These are phyloP conservation scores for Peribatodes rhomboidaria DNA, from an alignment of 2,888 invertebrate species.

Conservation along the genomic window DNA sequence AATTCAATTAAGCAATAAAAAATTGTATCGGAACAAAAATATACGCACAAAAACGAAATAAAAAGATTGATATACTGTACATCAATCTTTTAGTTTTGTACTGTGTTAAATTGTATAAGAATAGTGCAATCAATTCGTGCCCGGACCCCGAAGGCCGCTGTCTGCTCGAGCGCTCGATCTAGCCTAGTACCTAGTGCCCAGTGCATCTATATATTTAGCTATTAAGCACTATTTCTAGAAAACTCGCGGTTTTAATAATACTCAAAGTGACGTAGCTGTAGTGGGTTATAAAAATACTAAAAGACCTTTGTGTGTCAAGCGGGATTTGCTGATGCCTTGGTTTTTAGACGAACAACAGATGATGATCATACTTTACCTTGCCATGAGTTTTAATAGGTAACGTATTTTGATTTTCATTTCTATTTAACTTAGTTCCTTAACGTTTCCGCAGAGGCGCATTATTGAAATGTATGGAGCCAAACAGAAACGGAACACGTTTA, in stretches of 20 bases:
- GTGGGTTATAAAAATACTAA: conserved; percentile 6
- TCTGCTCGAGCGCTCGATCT: conserved; percentile 12
- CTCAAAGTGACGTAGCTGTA: conserved; percentile 5
- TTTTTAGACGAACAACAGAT: conserved; percentile 7
- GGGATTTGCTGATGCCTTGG: not conserved
- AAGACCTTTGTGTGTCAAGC: conserved; percentile 15
- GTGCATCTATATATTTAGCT: not conserved
- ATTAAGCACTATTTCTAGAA: conserved; percentile 15
- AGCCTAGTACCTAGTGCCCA: conserved; percentile 10
- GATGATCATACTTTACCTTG: no score
- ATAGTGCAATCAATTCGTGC: not conserved
- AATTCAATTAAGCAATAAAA: no score
- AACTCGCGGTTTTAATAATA: conserved; percentile 2
- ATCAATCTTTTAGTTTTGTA: no score
- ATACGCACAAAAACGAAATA: no score
- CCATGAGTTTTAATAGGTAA: no score
- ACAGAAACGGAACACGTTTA: no score
- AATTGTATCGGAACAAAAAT: no score
- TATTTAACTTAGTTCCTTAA: no score
- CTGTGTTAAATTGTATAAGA: not conserved
- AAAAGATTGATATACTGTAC: no score
- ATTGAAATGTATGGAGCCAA: no score
- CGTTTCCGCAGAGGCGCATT: no score
- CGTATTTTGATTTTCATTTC: no score
- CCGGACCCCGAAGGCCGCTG: not conserved